phyloP scores from a whole-genome alignment of 2,113 vertebrate genomes.

The Sminthopsis crassicaudata region DNA sequence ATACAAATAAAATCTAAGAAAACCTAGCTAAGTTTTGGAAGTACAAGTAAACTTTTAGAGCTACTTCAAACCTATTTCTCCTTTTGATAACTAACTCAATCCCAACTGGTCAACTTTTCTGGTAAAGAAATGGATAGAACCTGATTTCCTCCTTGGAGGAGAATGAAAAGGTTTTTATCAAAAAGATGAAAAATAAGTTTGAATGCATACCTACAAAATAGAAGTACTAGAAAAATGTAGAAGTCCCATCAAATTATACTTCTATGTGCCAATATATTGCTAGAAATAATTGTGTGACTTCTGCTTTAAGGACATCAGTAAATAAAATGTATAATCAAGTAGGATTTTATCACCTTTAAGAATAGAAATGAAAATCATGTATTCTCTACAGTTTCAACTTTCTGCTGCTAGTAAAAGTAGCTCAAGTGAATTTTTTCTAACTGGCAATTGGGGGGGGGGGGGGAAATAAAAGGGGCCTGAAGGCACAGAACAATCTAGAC shows the following conservation, averaged over 20 bases:
- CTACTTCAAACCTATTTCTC: constrained; percentile 9
- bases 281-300: not conserved
- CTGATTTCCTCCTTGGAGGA: not conserved
- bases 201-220: not conserved
- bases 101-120: constrained; percentile 5
- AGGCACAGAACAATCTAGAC: not conserved
- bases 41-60: constrained; percentile 28
- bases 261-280: not conserved
- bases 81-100: not conserved
- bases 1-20: not conserved
- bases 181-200: not conserved
- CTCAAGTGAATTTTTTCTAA: not conserved
- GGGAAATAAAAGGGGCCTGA: not conserved
- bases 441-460: not conserved
- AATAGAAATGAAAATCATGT: not conserved
- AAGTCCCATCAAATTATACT: not conserved
- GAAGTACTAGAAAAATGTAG: not conserved
- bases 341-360: not conserved
- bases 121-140: not conserved
- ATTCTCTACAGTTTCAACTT: constrained; percentile 4
- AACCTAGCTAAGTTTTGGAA: not conserved
- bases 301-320: not conserved
- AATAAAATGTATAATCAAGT: not conserved
- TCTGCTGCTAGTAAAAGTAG: constrained; percentile 7
- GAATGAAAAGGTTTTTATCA: not conserved